A percentile compares a stretch with the other conserved stretches of the same genome.
Conservation (phyloP, 2,113 vertebrate genomes). For the Trogon melanurus region DNA sequence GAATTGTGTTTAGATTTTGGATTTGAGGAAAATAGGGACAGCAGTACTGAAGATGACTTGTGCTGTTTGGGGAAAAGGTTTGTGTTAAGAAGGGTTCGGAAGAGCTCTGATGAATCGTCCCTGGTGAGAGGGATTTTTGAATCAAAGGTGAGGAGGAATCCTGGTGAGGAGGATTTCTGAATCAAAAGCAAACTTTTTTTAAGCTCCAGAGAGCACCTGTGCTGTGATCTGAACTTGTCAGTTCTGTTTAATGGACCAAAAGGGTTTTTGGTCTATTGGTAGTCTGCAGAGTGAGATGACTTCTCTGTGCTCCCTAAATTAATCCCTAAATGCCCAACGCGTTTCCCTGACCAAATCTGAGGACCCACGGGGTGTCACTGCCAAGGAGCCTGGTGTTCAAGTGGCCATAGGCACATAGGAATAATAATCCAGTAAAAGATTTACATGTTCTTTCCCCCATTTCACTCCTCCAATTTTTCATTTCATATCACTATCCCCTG, state of each 20-base stretch:
- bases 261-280: not conserved
- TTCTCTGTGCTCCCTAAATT: not conserved
- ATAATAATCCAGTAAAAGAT: not conserved
- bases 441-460: not conserved
- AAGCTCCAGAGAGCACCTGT: no score
- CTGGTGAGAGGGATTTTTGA: not conserved
- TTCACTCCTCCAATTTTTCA: conserved; percentile 28
- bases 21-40: not conserved
- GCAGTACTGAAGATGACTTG: fast-evolving
- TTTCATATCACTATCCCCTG: conserved; percentile 41
- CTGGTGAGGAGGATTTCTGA: no score
- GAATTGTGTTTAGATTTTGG: not conserved
- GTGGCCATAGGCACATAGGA: not conserved
- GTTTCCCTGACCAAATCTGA: not conserved
- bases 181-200: no score
- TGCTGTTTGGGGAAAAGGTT: not conserved
- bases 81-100: not conserved
- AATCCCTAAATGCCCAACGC: fast-evolving
- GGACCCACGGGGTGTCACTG: not conserved
- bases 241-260: no score
- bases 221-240: no score
- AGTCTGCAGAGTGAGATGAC: not conserved
- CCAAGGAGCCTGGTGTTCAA: not conserved
- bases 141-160: no score
- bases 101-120: not conserved